Evolutionary conservation across 2,888 invertebrate genomes (phyloP), one percentile per base, ranked within the genome.

Genomic region (Dexiosoma caninum): DNA sequence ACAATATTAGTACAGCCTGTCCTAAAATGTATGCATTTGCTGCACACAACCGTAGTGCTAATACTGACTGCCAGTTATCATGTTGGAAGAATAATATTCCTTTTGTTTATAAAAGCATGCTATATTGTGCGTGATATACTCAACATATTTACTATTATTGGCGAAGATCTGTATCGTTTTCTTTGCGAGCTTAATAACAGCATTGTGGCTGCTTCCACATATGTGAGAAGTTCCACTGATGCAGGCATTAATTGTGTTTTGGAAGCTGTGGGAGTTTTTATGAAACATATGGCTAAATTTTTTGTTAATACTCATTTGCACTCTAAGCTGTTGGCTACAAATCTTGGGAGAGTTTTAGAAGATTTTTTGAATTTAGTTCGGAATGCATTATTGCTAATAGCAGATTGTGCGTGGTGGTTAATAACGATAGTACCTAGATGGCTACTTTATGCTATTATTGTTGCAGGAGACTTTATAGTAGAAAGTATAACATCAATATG

Each of bases 131-230:
- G 62, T 1, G 72, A 77, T 9, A 14, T 83, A n/a, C 79, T 80
- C 23, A 60, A 69, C 2, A 83, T 78, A 3, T 40, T 84, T 6
- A 70, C 23, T 0, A 78, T 85, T 46, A 77, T 85, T 60, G 67
- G 83, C 0, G 85, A 85, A 44, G 85, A 85, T 35, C 72, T 85
- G 6, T 84, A 82, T 79, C 14, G 74, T 5, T 84, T 85, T 42
- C 10, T 84, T 0, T 71, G 78, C 7, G 84, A 84, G 23, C 78
- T 85, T 1, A 76, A 84, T 55, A 12, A 30, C 8, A 83, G 72
- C 44, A 9, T 84, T 7, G 70, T 64, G 42, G 82, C 78, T 1
- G 74, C 74, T 42, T 60, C 59, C 30, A 55, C 40, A 1, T 84
- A 84, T 59, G 72, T 83, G 4, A 78, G 81, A 8, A 82, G 35